phyloP scores from a whole-genome alignment of 2,888 invertebrate species.

The Xylota segnis region DNA sequence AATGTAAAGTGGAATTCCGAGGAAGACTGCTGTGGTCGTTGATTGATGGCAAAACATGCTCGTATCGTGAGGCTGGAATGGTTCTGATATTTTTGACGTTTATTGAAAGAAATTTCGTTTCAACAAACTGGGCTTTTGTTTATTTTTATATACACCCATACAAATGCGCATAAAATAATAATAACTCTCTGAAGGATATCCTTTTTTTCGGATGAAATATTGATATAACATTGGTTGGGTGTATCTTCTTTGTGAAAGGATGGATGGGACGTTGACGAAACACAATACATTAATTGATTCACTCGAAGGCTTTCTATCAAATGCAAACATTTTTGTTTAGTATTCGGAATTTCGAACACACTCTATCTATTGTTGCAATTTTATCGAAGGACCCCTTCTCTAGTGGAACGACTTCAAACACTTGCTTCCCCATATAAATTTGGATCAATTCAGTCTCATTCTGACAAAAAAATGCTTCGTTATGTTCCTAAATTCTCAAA shows the following conservation, averaged over 20 bases:
- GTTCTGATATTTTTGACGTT: slow-evolving; percentile 38
- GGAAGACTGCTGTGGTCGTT: slow-evolving; percentile 21
- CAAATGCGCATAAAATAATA: neutral
- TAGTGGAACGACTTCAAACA: too few relatives aligned
- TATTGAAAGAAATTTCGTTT: slow-evolving; percentile 26
- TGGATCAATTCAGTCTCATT: too few relatives aligned
- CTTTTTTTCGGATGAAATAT: neutral
- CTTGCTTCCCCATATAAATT: too few relatives aligned
- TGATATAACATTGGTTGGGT: neutral
- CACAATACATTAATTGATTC: too few relatives aligned
- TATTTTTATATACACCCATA: neutral
- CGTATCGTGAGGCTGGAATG: slow-evolving; percentile 21
- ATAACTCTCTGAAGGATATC: neutral
- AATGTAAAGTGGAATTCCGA: slow-evolving; percentile 48
- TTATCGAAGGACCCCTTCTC: too few relatives aligned
- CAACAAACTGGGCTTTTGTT: neutral
- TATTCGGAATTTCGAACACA: too few relatives aligned
- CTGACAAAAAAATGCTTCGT: too few relatives aligned
- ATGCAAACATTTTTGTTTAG: too few relatives aligned
- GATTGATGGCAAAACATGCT: slow-evolving; percentile 51
- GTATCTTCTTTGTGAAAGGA: neutral
- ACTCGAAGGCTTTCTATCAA: too few relatives aligned
- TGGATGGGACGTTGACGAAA: too few relatives aligned
- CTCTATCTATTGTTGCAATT: too few relatives aligned
- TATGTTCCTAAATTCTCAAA: too few relatives aligned